Evolutionary conservation across 2,797 vertebrate genomes (phyloP).

Genomic region (Lagodon rhomboides): DNA sequence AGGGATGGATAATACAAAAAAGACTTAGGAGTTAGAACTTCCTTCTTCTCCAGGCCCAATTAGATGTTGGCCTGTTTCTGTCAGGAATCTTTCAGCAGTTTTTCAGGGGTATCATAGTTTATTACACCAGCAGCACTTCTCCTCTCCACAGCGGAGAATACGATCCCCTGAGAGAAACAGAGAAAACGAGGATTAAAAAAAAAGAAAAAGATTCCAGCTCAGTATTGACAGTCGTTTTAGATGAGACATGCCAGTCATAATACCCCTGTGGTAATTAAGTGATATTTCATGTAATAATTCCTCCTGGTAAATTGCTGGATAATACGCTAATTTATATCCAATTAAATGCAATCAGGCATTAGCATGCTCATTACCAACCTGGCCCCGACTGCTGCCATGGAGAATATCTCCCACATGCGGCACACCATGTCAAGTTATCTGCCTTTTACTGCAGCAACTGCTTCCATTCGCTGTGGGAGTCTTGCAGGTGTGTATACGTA

Average conservation of each 20-base stretch:
- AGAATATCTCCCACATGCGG: constrained; percentile 70
- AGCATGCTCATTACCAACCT: constrained; percentile 61
- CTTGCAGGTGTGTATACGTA: constrained; percentile 46
- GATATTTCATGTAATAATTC: constrained; percentile 62
- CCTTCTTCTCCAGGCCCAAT: constrained; percentile 72
- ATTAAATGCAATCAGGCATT: constrained; percentile 72
- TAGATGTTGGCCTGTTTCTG: constrained; percentile 70
- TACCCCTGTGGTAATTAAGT: constrained; percentile 54
- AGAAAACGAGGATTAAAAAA: constrained; percentile 18
- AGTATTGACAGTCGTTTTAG: constrained; percentile 24
- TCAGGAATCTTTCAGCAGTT: constrained; percentile 71
- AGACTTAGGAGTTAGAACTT: constrained; percentile 63
- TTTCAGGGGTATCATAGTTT: constrained; percentile 60
- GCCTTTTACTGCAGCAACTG: constrained; percentile 42
- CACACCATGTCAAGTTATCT: constrained; percentile 55
- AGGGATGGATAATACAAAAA: constrained; percentile 70
- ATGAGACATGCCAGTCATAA: constrained; percentile 58
- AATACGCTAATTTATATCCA: constrained; percentile 74
- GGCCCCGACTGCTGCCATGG: constrained; percentile 49
- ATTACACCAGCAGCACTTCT: constrained; percentile 53
- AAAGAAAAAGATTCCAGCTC: constrained; percentile 15
- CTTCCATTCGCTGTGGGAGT: constrained; percentile 19
- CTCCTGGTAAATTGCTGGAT: constrained; percentile 69
- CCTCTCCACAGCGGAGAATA: constrained; percentile 17
- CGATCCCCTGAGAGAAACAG: constrained; percentile 21